phyloP scores from a whole-genome alignment of 92 coral and sea anemone species.

The Nematostella vectensis region DNA sequence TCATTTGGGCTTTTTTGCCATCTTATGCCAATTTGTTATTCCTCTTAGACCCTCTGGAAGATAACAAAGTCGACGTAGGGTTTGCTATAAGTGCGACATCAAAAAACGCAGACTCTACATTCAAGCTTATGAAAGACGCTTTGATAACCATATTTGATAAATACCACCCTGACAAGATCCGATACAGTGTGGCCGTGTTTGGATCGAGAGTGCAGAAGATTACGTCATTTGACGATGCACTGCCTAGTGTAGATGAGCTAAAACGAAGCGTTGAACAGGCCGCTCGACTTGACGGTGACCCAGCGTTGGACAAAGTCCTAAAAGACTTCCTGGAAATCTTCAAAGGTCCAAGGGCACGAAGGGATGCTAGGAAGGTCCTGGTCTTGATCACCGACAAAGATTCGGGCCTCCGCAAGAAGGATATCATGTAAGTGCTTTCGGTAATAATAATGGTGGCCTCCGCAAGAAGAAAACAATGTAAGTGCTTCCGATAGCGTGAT shows the following conservation, averaged over 20 bases:
- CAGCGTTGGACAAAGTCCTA: conserved; percentile 42
- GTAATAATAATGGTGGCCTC: too few relatives aligned
- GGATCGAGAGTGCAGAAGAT: conserved; percentile 24
- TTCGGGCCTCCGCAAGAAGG: conserved; percentile 32
- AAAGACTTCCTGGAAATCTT: conserved; percentile 42
- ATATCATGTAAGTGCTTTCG: conserved; percentile 19
- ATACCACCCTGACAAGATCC: conserved; percentile 47
- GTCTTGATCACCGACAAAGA: conserved; percentile 65
- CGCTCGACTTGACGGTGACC: conserved; percentile 20
- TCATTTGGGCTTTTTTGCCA: too few relatives aligned
- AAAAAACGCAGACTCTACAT: conserved; percentile 28
- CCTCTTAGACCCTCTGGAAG: conserved; percentile 44
- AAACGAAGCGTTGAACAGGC: conserved; percentile 15
- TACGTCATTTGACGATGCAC: conserved; percentile 17
- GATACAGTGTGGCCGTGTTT: conserved; percentile 45
- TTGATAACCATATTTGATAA: conserved; percentile 53
- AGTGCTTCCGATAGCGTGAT: too few relatives aligned
- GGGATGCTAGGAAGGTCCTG: conserved; percentile 54
- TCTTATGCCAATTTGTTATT: too few relatives aligned
- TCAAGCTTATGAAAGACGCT: conserved; percentile 45
- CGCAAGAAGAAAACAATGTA: too few relatives aligned
- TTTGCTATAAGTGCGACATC: conserved; percentile 57
- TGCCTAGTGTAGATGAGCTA: conserved; percentile 9
- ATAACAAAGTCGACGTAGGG: conserved; percentile 44
- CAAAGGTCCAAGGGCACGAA: conserved; percentile 49